Base-by-base conservation (phyloP, 2,113 vertebrate species). In the Dipodomys merriami region DNA sequence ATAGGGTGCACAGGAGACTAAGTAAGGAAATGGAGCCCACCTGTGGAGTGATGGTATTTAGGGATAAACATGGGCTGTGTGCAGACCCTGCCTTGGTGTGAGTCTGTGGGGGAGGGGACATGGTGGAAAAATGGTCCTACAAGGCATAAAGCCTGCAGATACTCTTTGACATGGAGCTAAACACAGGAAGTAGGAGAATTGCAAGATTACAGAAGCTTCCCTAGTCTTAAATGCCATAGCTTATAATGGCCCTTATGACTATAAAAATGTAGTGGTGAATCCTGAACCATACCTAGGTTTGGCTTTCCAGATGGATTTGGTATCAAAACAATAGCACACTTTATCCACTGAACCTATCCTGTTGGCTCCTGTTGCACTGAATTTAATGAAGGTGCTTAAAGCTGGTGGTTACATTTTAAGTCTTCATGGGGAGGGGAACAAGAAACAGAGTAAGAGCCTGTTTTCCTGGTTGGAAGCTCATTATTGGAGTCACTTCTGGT, bases 231-330 rank as follows among this genome's bases (percentile, higher is more conserved):
- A 57, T 13, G 1, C 12, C 53, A 57, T 12, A 0, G 16, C 87
- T 33, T 33, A 23, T 13, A 23, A 57, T 1, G 0, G 1, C 19
- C 39, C 7, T 57, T 57, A 57, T 13, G 53, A 16, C 15, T 57
- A 57, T 57, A 16, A 57, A 57, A 57, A 57, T 20, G n/a, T 16
- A 68, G 9, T 23, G 57, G 3, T 8, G 57, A 57, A 68, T 86
- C 27, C 12, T 3, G 62, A 81, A 30, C 0, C 20, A 6, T 3
- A 29, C 4, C 3, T 3, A 1, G 0, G 1, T 46, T 71, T 18
- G 23, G 39, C 46, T 25, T 11, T 57, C 53, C 15, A 57, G 53
- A 57, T 57, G 53, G 53, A 57, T 16, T 57, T 57, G 53, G 53
- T 57, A 57, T 13, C 53, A 57, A 57, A 57, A 57, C 53, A 57